phyloP scores from a whole-genome alignment of 2,113 vertebrate genomes.

The Silurus meridionalis region DNA sequence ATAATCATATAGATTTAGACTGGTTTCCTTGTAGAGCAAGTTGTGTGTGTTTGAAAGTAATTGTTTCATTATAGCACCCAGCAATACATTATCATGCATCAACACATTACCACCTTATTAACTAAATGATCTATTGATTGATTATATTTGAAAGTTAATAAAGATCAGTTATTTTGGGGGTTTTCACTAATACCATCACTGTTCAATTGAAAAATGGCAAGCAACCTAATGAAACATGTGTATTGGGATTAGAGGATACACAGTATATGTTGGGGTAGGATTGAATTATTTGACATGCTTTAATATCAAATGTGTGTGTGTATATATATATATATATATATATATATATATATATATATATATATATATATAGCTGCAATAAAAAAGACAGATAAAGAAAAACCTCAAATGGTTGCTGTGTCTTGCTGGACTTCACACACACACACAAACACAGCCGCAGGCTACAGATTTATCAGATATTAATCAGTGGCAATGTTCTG shows the following conservation, averaged over 20 bases:
- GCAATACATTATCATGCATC: neutral
- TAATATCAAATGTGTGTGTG: too few relatives aligned
- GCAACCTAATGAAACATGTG: neutral
- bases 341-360: too few relatives aligned
- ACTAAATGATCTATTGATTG: neutral
- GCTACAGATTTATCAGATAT: slow-evolving; percentile 49
- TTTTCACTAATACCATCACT: neutral
- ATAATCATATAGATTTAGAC: neutral
- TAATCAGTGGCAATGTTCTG: slow-evolving; percentile 46
- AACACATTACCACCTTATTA: neutral
- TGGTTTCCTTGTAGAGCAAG: neutral
- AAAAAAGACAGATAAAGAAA: neutral
- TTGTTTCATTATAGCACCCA: neutral
- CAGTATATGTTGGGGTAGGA: neutral
- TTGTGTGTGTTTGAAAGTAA: neutral
- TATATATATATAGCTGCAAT: neutral
- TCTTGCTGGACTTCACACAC: slow-evolving; percentile 38
- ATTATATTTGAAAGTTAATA: neutral
- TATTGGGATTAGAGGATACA: neutral
- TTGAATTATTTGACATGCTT: neutral
- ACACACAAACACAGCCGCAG: slow-evolving; percentile 27
- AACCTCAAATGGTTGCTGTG: slow-evolving; percentile 44
- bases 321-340: too few relatives aligned
- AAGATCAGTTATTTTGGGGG: neutral
- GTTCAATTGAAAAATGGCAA: neutral